These are phyloP conservation scores for Noctua comes DNA, from an alignment of 2,888 invertebrate species.

Conservation along the genomic window DNA sequence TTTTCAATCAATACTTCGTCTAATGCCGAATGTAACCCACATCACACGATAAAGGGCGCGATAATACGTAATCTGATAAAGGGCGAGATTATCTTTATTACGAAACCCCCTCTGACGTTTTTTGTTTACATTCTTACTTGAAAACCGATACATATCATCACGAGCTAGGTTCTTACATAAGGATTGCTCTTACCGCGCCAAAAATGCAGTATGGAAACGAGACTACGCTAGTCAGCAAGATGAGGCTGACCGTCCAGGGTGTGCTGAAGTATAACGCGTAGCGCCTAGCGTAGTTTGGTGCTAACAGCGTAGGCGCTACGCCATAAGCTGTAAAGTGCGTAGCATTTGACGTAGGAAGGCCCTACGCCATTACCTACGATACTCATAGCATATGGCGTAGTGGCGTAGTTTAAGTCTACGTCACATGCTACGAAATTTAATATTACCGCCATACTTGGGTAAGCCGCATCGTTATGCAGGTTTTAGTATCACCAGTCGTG, in stretches of 20 bases:
- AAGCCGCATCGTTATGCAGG: neutral
- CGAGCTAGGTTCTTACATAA: neutral
- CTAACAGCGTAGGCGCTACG: neutral
- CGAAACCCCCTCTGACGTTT: neutral
- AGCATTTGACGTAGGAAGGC: too few relatives aligned
- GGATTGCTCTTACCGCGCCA: too few relatives aligned
- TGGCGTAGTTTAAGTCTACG: neutral
- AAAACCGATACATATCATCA: too few relatives aligned
- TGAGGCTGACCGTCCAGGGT: neutral
- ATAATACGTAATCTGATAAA: conserved; percentile 16
- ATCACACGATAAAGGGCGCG: conserved; percentile 7
- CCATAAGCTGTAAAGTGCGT: neutral
- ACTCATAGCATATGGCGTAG: neutral
- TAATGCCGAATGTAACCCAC: conserved; percentile 9
- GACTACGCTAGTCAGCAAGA: neutral
- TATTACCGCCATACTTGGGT: neutral
- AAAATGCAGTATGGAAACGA: neutral
- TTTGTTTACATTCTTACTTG: neutral
- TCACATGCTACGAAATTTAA: neutral
- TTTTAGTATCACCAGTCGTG: neutral
- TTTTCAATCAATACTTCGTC: neutral
- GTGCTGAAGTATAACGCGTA: too few relatives aligned
- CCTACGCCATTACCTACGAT: neutral
- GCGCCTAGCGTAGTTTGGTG: neutral
- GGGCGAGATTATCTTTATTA: conserved; percentile 8